A percentile compares a stretch with the other conserved stretches of the same genome.
Evolutionary conservation across 1,140 invertebrate species (phyloP).

Genomic region (Berghia stephanieae): DNA sequence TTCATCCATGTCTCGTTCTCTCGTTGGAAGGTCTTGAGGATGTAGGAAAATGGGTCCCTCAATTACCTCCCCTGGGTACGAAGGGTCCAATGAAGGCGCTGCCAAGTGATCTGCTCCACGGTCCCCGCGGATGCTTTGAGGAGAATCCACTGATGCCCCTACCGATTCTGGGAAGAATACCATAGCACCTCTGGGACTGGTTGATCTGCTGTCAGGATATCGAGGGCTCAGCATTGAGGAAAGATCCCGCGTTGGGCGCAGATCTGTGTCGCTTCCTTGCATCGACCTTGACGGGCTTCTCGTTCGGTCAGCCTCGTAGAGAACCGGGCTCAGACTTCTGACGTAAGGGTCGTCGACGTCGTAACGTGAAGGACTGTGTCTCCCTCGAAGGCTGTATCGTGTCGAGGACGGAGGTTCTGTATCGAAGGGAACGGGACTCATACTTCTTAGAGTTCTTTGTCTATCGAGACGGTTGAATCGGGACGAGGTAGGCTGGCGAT

Average conservation of each 20-base stretch:
- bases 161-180: slow-evolving; percentile 57
- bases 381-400: slow-evolving; percentile 38
- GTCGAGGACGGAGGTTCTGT: not conserved
- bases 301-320: slow-evolving; percentile 50
- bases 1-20: slow-evolving; percentile 34
- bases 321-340: slow-evolving; percentile 42
- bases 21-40: slow-evolving; percentile 32
- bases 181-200: slow-evolving; percentile 50
- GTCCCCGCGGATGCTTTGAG: slow-evolving; percentile 38
- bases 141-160: too few relatives aligned
- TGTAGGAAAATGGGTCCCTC: slow-evolving; percentile 28
- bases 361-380: slow-evolving; percentile 49
- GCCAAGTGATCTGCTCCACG: slow-evolving; percentile 29
- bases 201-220: slow-evolving; percentile 51
- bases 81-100: slow-evolving; percentile 24
- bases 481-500: slow-evolving; percentile 32
- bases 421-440: slow-evolving; percentile 46
- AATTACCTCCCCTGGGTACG: slow-evolving; percentile 28
- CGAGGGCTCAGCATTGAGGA: slow-evolving; percentile 51
- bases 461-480: slow-evolving; percentile 29
- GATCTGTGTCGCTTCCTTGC: slow-evolving; percentile 56
- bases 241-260: slow-evolving; percentile 42
- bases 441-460: slow-evolving; percentile 43
- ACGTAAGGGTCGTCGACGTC: slow-evolving; percentile 49
- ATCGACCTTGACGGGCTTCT: slow-evolving; percentile 52